These are phyloP conservation scores for Ormyrus nitidulus DNA, from an alignment of 2,888 invertebrate species.

Conservation along the genomic window DNA sequence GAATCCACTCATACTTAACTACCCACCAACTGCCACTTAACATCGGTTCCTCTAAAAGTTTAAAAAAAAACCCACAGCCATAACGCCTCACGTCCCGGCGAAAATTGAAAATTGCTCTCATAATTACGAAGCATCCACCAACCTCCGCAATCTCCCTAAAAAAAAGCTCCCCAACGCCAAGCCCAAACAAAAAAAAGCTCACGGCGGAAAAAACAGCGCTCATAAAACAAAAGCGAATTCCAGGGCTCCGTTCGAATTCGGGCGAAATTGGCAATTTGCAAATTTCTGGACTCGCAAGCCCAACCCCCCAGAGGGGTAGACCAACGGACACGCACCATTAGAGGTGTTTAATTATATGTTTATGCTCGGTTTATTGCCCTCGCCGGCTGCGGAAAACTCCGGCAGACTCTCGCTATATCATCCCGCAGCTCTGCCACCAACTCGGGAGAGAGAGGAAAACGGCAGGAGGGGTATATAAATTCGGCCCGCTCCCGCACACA, in stretches of 20 bases:
- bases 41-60: too few relatives aligned
- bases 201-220: background rate
- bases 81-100: background rate
- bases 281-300: conserved; percentile 26
- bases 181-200: too few relatives aligned
- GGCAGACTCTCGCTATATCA: conserved; percentile 1
- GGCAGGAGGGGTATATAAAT: conserved; percentile 29
- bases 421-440: background rate
- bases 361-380: conserved; percentile 61
- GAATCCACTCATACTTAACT: too few relatives aligned
- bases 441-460: background rate
- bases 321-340: conserved; percentile 57
- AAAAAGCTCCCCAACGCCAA: too few relatives aligned
- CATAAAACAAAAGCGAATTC: conserved; percentile 36
- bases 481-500: background rate
- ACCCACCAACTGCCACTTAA: too few relatives aligned
- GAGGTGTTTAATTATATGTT: conserved; percentile 66
- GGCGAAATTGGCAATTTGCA: conserved; percentile 46
- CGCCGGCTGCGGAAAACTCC: conserved; percentile 1
- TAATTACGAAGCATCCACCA: conserved; percentile 3
- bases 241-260: conserved; percentile 9
- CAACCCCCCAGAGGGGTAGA: background rate
- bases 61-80: too few relatives aligned
- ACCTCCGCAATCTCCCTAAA: too few relatives aligned
- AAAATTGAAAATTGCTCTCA: conserved; percentile 36